Evolutionary conservation across 2,888 invertebrate species (phyloP).

Genomic region (Eupelmus urozonus): DNA sequence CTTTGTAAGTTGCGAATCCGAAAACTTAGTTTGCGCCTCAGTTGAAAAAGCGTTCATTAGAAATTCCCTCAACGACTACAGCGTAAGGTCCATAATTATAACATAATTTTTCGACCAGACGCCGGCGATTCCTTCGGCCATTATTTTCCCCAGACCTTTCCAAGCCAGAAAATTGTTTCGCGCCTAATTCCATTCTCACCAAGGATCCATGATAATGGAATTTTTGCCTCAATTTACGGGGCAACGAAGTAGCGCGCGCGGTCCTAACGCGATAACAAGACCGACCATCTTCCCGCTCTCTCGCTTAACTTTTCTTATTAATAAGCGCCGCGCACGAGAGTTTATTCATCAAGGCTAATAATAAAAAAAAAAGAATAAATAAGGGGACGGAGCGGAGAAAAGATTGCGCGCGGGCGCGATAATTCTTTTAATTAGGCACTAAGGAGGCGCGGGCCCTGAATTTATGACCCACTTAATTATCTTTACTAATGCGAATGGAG

Average conservation of each 20-base stretch:
- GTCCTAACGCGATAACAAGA: not conserved
- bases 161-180: not conserved
- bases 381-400: not conserved
- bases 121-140: no score
- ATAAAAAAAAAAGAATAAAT: not conserved
- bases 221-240: not conserved
- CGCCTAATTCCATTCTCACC: not conserved
- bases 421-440: constrained; percentile 46
- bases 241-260: not conserved
- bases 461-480: constrained; percentile 47
- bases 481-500: constrained; percentile 25
- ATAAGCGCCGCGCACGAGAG: not conserved
- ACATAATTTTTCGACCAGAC: no score
- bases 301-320: not conserved
- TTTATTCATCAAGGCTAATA: constrained; percentile 23
- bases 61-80: no score
- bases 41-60: no score
- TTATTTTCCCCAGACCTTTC: no score
- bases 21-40: no score
- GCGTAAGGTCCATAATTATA: no score
- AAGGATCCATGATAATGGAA: not conserved
- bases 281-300: not conserved
- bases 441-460: constrained; percentile 12
- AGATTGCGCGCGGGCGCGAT: constrained; percentile 16
- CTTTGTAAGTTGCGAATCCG: no score